A percentile compares a stretch with the other conserved stretches of the same genome.
Evolutionary conservation across 2,113 vertebrate genomes (phyloP).

Genomic region (Leptosomus discolor): DNA sequence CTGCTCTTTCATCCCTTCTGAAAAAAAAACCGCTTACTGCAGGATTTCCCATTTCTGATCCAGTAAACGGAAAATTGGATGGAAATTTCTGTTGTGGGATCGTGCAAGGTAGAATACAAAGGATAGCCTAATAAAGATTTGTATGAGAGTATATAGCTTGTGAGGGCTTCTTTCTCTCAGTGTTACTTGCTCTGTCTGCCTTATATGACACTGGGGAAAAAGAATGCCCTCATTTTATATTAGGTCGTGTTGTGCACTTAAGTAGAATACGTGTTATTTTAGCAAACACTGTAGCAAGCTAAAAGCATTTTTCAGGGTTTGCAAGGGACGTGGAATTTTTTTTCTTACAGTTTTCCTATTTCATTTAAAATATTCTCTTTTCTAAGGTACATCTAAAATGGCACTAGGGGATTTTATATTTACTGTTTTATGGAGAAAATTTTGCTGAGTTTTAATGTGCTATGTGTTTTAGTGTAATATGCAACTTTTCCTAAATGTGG

Average conservation of each 20-base stretch:
- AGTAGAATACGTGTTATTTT: background rate
- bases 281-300: background rate
- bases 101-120: background rate
- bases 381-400: background rate
- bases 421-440: background rate
- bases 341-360: background rate
- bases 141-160: background rate
- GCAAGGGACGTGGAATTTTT: background rate
- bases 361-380: background rate
- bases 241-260: background rate
- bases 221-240: background rate
- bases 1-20: background rate
- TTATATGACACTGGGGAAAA: background rate
- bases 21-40: background rate
- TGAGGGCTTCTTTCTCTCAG: background rate
- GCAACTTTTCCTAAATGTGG: background rate
- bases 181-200: background rate
- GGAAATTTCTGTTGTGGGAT: background rate
- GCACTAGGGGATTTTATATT: background rate
- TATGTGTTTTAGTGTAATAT: background rate
- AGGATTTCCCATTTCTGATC: background rate
- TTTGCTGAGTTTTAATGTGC: background rate
- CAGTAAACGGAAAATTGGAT: background rate
- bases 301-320: background rate
- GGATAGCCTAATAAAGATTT: background rate